phyloP scores from a whole-genome alignment of 2,113 vertebrate genomes.

The Catharus bicknelli region DNA sequence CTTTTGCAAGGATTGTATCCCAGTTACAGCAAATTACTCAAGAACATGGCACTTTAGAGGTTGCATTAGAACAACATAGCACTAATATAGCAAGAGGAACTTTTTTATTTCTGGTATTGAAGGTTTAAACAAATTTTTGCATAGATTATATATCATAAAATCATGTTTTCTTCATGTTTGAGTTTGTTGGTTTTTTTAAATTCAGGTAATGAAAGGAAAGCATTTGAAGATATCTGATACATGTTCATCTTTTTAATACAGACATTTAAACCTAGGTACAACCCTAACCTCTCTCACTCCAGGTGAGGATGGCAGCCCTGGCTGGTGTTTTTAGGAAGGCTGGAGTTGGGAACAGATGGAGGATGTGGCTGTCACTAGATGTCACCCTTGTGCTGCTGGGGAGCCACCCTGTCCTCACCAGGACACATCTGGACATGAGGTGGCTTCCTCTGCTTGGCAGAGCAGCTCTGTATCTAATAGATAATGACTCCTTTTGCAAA shows the following conservation, averaged over 20 bases:
- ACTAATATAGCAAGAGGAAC: background rate
- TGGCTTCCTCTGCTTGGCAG: background rate
- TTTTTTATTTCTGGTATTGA: background rate
- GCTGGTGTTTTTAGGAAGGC: background rate
- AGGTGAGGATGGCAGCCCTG: background rate
- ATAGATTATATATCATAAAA: background rate
- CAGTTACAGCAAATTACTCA: background rate
- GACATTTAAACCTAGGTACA: background rate
- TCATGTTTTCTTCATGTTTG: background rate
- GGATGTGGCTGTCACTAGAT: background rate
- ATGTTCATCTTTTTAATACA: background rate
- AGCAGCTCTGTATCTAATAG: background rate
- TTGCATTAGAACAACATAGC: background rate
- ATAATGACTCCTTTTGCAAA: background rate
- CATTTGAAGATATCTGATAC: background rate
- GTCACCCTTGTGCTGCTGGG: background rate
- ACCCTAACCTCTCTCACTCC: background rate
- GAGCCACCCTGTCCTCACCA: background rate
- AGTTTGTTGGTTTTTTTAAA: background rate
- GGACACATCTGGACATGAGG: accelerated
- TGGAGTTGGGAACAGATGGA: background rate
- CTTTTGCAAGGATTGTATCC: background rate
- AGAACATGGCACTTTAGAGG: background rate
- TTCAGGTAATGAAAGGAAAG: background rate
- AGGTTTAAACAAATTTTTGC: background rate